Conservation (phyloP, 2,797 vertebrate species). For the Poeciliopsis presidionis region DNA sequence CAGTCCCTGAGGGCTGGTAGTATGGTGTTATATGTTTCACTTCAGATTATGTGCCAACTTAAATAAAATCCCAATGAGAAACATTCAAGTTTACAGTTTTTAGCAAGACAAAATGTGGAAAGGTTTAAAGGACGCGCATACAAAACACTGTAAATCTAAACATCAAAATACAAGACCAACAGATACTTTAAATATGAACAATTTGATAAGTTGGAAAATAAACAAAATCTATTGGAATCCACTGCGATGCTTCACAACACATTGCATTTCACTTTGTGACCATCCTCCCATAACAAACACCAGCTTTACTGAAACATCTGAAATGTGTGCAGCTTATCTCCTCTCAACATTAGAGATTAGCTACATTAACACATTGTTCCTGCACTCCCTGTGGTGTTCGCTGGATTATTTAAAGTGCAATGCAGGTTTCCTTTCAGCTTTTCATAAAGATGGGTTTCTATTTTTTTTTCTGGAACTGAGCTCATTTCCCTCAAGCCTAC, state of each 20-base stretch:
- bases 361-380: constrained; percentile 64
- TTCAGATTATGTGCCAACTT: not conserved
- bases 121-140: not conserved
- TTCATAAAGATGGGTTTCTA: constrained; percentile 53
- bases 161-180: not conserved
- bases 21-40: not conserved
- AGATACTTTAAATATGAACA: not conserved
- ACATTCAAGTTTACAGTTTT: not conserved
- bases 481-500: constrained; percentile 72
- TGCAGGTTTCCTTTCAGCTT: constrained; percentile 53
- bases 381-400: constrained; percentile 50
- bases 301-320: constrained; percentile 40
- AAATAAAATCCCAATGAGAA: not conserved
- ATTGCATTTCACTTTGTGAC: constrained; percentile 49
- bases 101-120: not conserved
- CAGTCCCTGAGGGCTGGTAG: not conserved
- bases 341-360: constrained; percentile 61
- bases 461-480: constrained; percentile 33
- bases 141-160: not conserved
- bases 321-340: constrained; percentile 41
- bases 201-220: not conserved
- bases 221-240: not conserved
- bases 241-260: constrained; percentile 40
- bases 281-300: constrained; percentile 46
- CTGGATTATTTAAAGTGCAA: constrained; percentile 66